Evolutionary conservation across 1,140 invertebrate species (phyloP).

Genomic region (Brachionus calyciflorus): DNA sequence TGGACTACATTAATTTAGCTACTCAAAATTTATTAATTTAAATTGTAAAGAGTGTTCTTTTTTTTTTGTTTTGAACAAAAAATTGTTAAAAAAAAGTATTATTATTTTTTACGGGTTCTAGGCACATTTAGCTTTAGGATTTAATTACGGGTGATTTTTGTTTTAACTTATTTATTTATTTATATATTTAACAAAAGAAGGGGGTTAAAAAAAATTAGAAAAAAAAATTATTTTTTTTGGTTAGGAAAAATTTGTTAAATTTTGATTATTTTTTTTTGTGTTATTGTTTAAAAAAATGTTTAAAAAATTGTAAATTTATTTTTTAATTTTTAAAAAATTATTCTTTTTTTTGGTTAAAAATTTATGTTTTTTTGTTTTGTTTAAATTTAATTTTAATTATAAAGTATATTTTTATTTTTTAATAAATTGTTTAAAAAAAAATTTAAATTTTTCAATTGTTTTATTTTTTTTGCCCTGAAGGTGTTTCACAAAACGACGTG

Average conservation of each 20-base stretch:
- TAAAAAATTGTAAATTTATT: neutral
- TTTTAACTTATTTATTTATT: conserved; percentile 29
- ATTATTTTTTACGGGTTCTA: conserved; percentile 11
- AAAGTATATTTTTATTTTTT: no score
- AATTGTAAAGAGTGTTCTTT: no score
- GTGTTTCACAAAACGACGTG: no score
- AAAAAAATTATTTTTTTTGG: conserved; percentile 7
- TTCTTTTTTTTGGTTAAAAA: no score
- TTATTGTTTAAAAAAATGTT: neutral
- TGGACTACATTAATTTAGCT: neutral
- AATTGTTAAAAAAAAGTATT: neutral
- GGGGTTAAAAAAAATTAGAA: neutral
- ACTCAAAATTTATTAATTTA: conserved; percentile 15
- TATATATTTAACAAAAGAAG: conserved; percentile 15
- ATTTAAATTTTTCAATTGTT: neutral
- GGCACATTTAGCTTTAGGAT: neutral
- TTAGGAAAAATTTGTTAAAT: no score
- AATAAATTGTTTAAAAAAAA: conserved; percentile 7
- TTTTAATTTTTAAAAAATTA: conserved; percentile 1
- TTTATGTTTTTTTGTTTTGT: no score
- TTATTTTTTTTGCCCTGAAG: no score
- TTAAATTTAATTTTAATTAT: no score
- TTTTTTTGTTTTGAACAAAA: no score
- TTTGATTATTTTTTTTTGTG: conserved; percentile 9
- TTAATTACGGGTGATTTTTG: no score